Conservation (phyloP, 2,113 vertebrate genomes). For the Phrynocephalus versicolor region DNA sequence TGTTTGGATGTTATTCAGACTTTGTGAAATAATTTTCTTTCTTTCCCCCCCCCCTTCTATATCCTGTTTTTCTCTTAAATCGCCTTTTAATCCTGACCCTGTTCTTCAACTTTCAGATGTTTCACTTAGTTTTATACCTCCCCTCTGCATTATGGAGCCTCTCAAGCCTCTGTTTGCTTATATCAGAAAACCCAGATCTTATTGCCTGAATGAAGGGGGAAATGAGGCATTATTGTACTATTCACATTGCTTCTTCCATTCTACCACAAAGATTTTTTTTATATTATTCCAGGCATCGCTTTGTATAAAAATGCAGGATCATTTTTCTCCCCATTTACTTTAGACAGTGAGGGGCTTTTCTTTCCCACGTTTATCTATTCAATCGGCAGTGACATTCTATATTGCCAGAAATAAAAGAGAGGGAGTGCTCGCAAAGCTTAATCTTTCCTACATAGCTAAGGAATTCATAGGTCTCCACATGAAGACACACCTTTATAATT, state of each 20-base stretch:
- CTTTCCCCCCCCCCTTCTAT: slow-evolving; percentile 26
- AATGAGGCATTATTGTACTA: not conserved
- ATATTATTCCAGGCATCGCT: not conserved
- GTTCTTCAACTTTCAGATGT: not conserved
- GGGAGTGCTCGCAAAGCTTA: not conserved
- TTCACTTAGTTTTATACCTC: not conserved
- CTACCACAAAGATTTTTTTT: not conserved
- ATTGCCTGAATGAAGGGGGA: slow-evolving; percentile 19
- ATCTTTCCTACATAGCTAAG: slow-evolving; percentile 13
- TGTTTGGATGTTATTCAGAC: slow-evolving; percentile 33
- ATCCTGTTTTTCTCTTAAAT: slow-evolving; percentile 20
- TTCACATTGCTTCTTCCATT: slow-evolving; percentile 8
- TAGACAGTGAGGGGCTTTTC: not conserved
- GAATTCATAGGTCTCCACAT: slow-evolving; percentile 7
- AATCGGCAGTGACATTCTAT: slow-evolving; percentile 16
- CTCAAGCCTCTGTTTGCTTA: slow-evolving; percentile 1
- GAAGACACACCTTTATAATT: slow-evolving; percentile 1
- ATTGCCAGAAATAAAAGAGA: slow-evolving; percentile 19
- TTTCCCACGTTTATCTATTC: not conserved
- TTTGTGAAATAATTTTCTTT: slow-evolving; percentile 41
- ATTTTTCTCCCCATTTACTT: slow-evolving; percentile 23
- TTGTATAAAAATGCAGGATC: slow-evolving; percentile 2
- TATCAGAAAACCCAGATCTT: slow-evolving; percentile 26
- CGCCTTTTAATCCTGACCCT: slow-evolving; percentile 2
- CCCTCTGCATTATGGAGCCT: not conserved